Base-by-base conservation (phyloP, 2,888 invertebrate species). In the Megamerina dolium region DNA sequence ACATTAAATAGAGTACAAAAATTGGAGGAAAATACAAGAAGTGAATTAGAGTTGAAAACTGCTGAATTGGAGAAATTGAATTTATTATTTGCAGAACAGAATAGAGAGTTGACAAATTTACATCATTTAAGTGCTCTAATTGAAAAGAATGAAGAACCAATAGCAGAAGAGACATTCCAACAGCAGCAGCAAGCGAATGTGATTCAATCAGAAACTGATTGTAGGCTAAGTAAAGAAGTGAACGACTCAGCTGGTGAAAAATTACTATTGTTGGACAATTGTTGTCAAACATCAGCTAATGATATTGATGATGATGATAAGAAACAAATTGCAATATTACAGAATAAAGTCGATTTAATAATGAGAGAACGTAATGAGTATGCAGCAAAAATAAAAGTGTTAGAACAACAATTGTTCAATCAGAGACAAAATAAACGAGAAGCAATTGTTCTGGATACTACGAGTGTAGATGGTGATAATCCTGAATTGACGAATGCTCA, bases 31-130 rank as follows among this genome's bases (percentile, higher is more conserved):
- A 45, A 56, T 29, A 58, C 53, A 20, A 54, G 58, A 2, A 29
- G 40, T 3, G 57, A 64, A 30, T 37, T 59, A 3, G 55, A 60
- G 19, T 44, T 53, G 13, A 60, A 60, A 37, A 49, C 53, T 2
- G 48, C 50, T 18, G 66, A 69, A 27, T 45, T 68, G 40, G 64
- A 66, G 37, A 56, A 60, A 39, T 49, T 68, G 0, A 68, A 68
- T 45, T 51, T 58, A 31, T 52, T 67, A 1, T 68, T 68, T 36
- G 58, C 56, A 2, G 51, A 57, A 5, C 68, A 68, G 52, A 68
- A 68, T 38, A 50, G 56, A 6, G 59, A 68, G 37, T 43, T 69
- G 14, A 47, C 6, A 23, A 10, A 23, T 23, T 23, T 23, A 23
- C 10, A 5, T 20, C 30, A 18, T 14, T 8, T 10, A 8, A 10